phyloP scores from a whole-genome alignment of 2,888 invertebrate species.

The Torymus aiolomorphi region DNA sequence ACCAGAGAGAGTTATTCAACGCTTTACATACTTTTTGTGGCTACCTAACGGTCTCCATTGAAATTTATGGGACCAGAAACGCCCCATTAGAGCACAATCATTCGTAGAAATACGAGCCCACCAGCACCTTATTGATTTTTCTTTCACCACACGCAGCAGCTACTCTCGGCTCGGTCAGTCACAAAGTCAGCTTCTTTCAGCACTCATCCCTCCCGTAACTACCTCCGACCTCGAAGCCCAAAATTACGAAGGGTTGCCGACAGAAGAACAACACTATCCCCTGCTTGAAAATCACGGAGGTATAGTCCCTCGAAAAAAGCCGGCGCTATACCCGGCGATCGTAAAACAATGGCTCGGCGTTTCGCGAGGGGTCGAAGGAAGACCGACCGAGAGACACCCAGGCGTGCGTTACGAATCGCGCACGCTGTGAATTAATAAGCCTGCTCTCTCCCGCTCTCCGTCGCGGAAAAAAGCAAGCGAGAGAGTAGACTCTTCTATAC shows the following conservation, averaged over 20 bases:
- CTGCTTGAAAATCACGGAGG: not conserved
- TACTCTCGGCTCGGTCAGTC: conserved; percentile 6
- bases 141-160: not conserved
- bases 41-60: too few relatives aligned
- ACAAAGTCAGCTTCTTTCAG: conserved; percentile 32
- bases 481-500: not conserved
- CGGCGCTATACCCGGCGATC: not conserved
- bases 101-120: conserved; percentile 1
- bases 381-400: not conserved
- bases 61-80: too few relatives aligned
- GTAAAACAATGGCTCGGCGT: too few relatives aligned
- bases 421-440: conserved; percentile 73
- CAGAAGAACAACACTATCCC: not conserved
- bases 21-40: too few relatives aligned
- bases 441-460: conserved; percentile 55
- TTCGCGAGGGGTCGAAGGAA: too few relatives aligned
- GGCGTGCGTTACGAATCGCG: conserved; percentile 50
- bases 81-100: not conserved
- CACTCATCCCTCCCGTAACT: not conserved
- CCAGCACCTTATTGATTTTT: conserved; percentile 23
- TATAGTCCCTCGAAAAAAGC: too few relatives aligned
- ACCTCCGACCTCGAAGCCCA: not conserved
- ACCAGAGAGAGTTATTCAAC: too few relatives aligned
- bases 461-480: conserved; percentile 29
- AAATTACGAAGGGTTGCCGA: conserved; percentile 40